Conservation (phyloP, 1,140 invertebrate species). For the Drosophila pectinifera region DNA sequence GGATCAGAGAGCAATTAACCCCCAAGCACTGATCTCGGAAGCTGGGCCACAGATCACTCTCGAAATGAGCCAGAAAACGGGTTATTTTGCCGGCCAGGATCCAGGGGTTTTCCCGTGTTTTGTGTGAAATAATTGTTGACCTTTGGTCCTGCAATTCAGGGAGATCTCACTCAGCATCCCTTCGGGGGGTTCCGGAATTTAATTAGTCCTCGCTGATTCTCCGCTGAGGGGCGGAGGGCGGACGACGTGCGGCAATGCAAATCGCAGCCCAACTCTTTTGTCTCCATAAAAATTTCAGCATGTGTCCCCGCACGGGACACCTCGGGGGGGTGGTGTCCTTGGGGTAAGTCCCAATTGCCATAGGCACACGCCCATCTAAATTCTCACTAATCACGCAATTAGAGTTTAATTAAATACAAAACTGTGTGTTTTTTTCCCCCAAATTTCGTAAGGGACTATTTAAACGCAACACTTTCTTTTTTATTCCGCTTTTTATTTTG, state of each 20-base stretch:
- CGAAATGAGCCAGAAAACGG: slow-evolving; percentile 47
- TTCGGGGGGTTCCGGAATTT: slow-evolving; percentile 34
- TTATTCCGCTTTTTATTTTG: slow-evolving; percentile 1
- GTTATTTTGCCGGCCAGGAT: slow-evolving; percentile 48
- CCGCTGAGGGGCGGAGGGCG: slow-evolving; percentile 10
- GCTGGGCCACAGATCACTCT: slow-evolving; percentile 25
- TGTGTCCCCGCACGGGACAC: slow-evolving; percentile 30
- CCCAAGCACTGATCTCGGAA: slow-evolving; percentile 39
- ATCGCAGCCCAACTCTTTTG: slow-evolving; percentile 38
- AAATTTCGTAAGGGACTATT: background rate
- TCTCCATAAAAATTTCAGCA: slow-evolving; percentile 48
- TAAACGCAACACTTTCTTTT: slow-evolving; percentile 11
- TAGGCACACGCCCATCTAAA: slow-evolving; percentile 54
- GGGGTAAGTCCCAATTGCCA: slow-evolving; percentile 16
- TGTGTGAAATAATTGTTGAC: slow-evolving; percentile 26
- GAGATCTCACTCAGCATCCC: slow-evolving; percentile 31
- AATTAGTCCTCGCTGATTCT: slow-evolving; percentile 28
- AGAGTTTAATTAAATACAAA: slow-evolving; percentile 52
- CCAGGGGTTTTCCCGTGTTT: slow-evolving; percentile 10
- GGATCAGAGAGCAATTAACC: slow-evolving; percentile 17
- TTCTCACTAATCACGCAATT: slow-evolving; percentile 47
- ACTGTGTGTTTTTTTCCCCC: background rate
- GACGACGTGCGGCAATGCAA: slow-evolving; percentile 35
- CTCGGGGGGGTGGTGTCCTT: background rate
- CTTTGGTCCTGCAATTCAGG: slow-evolving; percentile 27